Conservation (phyloP, 2,797 vertebrate species). For the Clarias laeviceps region DNA sequence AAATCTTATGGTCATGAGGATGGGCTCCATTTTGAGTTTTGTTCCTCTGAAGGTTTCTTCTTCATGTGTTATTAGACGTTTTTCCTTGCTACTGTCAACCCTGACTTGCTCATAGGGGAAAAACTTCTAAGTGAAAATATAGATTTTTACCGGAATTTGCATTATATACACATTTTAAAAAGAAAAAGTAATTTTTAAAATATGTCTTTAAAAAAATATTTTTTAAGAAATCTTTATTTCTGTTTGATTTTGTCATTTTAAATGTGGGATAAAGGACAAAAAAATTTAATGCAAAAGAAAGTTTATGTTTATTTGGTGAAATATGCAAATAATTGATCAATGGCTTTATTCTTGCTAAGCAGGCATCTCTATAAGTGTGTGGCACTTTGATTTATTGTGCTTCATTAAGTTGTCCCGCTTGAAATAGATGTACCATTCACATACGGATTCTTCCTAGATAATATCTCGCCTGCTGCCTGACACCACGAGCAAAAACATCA, state of each 20-base stretch:
- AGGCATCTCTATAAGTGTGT: conserved; percentile 16
- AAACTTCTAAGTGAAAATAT: neutral
- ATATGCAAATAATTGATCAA: conserved; percentile 23
- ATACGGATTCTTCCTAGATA: conserved; percentile 12
- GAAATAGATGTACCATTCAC: conserved; percentile 14
- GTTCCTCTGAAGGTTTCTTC: neutral
- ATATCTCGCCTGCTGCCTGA: neutral
- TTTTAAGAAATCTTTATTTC: neutral
- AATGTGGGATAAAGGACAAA: too few relatives aligned
- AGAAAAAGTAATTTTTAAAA: neutral
- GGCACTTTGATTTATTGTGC: conserved; percentile 24
- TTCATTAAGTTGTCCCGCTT: conserved; percentile 32
- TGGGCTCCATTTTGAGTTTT: neutral
- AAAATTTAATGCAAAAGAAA: neutral
- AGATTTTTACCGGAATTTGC: neutral
- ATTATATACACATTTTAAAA: neutral
- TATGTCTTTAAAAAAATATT: neutral
- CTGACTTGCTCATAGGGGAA: neutral
- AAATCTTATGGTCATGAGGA: neutral
- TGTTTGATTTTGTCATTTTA: neutral
- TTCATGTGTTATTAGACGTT: neutral
- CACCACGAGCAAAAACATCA: neutral
- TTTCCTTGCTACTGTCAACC: neutral
- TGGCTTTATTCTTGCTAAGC: conserved; percentile 15
- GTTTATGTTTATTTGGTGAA: neutral